Evolutionary conservation across 2,888 invertebrate species (phyloP).

Genomic region (Pseudococcus viburni): DNA sequence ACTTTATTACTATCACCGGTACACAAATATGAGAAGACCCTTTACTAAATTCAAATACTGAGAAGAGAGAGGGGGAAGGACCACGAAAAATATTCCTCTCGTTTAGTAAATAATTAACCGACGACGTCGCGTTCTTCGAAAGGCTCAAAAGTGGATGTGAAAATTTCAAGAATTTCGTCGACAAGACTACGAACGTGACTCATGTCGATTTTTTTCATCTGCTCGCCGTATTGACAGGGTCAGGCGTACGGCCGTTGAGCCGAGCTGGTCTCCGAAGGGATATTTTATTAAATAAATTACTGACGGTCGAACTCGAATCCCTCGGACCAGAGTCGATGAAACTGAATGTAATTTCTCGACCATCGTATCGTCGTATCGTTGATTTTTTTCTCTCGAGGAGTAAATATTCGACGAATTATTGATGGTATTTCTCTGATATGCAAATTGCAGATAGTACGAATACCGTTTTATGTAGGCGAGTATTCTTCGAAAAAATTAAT

Average conservation of each 20-base stretch:
- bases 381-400: background rate
- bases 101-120: background rate
- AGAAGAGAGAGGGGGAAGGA: background rate
- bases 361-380: background rate
- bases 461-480: background rate
- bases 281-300: slow-evolving; percentile 46
- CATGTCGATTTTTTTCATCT: background rate
- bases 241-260: background rate
- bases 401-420: background rate
- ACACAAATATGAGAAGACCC: background rate
- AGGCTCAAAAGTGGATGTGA: background rate
- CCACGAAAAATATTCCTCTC: background rate
- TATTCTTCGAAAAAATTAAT: background rate
- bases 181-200: slow-evolving; percentile 4
- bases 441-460: background rate
- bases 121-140: background rate
- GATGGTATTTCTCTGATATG: background rate
- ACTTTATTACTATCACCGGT: too few species aligned
- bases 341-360: background rate
- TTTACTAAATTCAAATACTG: background rate
- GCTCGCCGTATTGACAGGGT: background rate
- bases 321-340: slow-evolving; percentile 4
- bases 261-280: background rate
- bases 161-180: slow-evolving; percentile 33
- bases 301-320: slow-evolving; percentile 1